Base-by-base conservation (phyloP, 2,888 invertebrate genomes). In the Trachelus iudaicus region DNA sequence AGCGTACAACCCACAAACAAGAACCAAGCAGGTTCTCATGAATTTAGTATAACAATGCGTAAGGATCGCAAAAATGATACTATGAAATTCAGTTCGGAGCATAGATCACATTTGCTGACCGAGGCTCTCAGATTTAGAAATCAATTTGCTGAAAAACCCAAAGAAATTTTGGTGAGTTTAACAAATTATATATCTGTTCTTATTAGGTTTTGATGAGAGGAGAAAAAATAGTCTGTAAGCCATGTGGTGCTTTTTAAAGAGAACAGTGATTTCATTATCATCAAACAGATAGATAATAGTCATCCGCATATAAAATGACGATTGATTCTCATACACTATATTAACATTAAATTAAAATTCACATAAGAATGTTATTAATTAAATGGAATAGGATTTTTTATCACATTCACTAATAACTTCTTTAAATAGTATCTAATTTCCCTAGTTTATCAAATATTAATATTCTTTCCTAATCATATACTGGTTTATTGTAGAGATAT, bases 11-110 rank as follows among this genome's bases (percentile, higher is more conserved):
- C 95, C 11, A 89, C 87, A 89, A 92, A 92, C 92, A 89, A 89
- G 84, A 89, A 88, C 87, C 89, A 92, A 80, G 84, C 90, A 84
- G 92, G 92, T 23, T 93, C 93, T 76, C 93, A 94, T 91, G 97
- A 97, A 90, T 97, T 97, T 89, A 94, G 96, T 77, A 95, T 98
- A 85, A 95, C 95, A 15, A 96, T 98, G 93, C 96, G 96, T 87
- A 98, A 97, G 87, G 97, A 97, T 35, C 96, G 96, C 87, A 98
- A 98, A 93, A 93, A 95, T 74, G 99, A 99, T 90, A 95, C 96
- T 15, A 99, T 99, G 97, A 96, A 96, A 89, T 98, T 99, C 91
- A 98, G 99, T 15, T 98, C 98, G 0, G 99, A 99, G 89, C 97
- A 98, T 91, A 95, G 99, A 87, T 95, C 97, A 79, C 95, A 98